Base-by-base conservation (phyloP, 2,113 vertebrate species). In the Bagarius yarrelli region DNA sequence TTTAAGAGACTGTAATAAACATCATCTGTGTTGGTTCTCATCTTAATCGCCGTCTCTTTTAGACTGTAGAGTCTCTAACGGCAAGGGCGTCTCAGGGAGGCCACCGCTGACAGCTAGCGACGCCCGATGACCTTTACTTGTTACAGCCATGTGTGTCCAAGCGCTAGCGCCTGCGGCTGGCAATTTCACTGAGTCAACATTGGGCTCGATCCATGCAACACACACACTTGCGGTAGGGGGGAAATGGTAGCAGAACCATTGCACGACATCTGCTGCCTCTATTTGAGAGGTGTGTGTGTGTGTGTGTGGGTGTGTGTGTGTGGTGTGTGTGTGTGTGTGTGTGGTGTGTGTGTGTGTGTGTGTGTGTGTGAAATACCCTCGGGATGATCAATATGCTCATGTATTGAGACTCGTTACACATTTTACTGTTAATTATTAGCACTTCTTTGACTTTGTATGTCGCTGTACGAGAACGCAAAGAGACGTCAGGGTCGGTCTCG, bases 171-270 rank as follows among this genome's bases (percentile, higher is more conserved):
- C 92, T 88, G 72, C 83, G 91, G 93, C 90, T 85, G 90, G 90
- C 89, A 91, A 93, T 91, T 92, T 89, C 89, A 91, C 91, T 89
- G 91, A 92, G 91, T 93, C 91, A 93, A 92, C 92, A 93, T 82
- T 89, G 81, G 50, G 81, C 64, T 63, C 40, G 69, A 64, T 57
- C 76, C 67, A 82, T 74, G 60, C 72, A 40, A 30, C 67, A 70
- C 75, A 67, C 56, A 66, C 76, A 27, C 34, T n/a, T 55, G n/a
- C 63, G 59, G 75, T 66, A 21, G 53, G 15, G 15, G 55, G 78
- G 69, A 63, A 61, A 8, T 47, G 44, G 44, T 57, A 69, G 83
- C 50, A 77, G 40, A 34, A 56, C 21, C 40, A 61, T 53, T 23
- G 52, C 36, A 79, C 70, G 81, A 79, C 85, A 86, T 86, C 85